Evolutionary conservation across 2,888 invertebrate species (phyloP).

Genomic region (Sthenelais limicola): DNA sequence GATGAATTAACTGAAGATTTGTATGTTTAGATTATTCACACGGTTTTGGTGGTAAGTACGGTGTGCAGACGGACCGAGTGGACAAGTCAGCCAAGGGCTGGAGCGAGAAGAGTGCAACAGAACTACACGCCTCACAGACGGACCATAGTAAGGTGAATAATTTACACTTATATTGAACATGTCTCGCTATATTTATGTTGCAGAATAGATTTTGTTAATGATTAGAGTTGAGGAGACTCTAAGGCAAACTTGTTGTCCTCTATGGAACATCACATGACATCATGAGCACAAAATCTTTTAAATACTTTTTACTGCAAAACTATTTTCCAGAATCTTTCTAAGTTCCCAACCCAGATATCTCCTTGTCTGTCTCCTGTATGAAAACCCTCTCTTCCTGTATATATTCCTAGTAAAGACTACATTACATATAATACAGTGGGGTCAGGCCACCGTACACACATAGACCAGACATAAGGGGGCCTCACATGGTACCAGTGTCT

Average conservation of each 20-base stretch:
- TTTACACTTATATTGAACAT: too few species aligned
- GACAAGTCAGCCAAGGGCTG: slow-evolving; percentile 76
- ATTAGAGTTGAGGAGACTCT: background rate
- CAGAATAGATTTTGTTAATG: background rate
- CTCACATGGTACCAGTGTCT: too few species aligned
- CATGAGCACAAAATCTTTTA: too few species aligned
- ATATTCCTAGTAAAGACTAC: too few species aligned
- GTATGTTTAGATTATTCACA: slow-evolving; percentile 56
- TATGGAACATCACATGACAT: background rate
- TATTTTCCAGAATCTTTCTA: too few species aligned
- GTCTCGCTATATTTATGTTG: background rate
- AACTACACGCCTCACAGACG: slow-evolving; percentile 78
- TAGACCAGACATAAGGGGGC: too few species aligned
- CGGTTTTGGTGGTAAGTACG: slow-evolving; percentile 74
- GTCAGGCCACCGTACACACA: too few species aligned
- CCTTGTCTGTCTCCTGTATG: too few species aligned
- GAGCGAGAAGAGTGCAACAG: slow-evolving; percentile 57
- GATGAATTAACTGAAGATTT: slow-evolving; percentile 19
- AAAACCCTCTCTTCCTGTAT: too few species aligned
- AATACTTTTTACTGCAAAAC: too few species aligned
- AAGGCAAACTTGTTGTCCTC: background rate
- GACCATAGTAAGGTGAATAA: slow-evolving; percentile 65
- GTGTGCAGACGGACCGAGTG: slow-evolving; percentile 74
- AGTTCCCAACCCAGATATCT: too few species aligned
- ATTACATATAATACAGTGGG: too few species aligned